These are phyloP conservation scores for Lamellibrachia satsuma DNA, from an alignment of 2,888 invertebrate species.

Conservation along the genomic window DNA sequence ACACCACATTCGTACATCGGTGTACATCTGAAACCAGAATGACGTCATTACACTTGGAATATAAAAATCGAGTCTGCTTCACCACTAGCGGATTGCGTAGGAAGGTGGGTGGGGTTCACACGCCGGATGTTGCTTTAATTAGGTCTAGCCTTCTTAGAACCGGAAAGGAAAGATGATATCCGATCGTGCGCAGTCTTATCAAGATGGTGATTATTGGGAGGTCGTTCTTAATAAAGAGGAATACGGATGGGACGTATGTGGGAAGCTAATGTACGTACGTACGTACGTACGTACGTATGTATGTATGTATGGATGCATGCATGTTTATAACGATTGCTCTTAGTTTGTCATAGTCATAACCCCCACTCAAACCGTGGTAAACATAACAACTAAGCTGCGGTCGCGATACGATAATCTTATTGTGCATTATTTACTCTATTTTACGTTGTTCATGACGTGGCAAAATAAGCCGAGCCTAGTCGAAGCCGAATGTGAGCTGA, in stretches of 20 bases:
- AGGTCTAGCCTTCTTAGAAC: neutral
- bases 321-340: neutral
- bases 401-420: neutral
- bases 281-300: too few relatives aligned
- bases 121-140: neutral
- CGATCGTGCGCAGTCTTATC: neutral
- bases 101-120: neutral
- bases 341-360: neutral
- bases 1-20: neutral
- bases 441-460: neutral
- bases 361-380: neutral
- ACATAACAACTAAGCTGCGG: neutral
- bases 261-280: too few relatives aligned
- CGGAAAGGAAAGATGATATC: neutral
- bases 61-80: neutral
- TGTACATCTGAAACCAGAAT: neutral
- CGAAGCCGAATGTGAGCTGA: neutral
- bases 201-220: neutral
- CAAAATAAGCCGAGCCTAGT: neutral
- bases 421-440: neutral
- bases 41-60: neutral
- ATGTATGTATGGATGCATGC: too few relatives aligned
- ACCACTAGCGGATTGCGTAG: neutral
- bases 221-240: neutral
- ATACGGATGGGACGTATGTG: neutral